These are phyloP conservation scores for Tenthredo scrophulariae DNA, from an alignment of 2,888 invertebrate genomes.

Conservation along the genomic window DNA sequence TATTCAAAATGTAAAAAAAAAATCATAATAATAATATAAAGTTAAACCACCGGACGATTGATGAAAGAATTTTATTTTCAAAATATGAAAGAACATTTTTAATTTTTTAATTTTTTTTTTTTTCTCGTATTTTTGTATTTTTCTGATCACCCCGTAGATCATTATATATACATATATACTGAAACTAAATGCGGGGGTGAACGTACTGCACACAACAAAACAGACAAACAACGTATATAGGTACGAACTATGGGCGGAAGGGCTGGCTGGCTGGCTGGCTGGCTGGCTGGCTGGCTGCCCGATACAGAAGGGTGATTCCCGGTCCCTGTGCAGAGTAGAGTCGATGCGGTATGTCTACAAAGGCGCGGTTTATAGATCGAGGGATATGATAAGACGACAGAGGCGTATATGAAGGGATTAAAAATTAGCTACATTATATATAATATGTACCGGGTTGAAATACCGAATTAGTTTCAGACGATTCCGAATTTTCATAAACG, in stretches of 20 bases:
- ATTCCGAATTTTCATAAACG: not conserved
- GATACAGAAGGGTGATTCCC: constrained; percentile 47
- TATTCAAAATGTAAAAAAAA: no score
- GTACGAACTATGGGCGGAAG: constrained; percentile 13
- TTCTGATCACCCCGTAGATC: constrained; percentile 23
- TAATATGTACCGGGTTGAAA: not conserved
- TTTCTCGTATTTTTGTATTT: not conserved
- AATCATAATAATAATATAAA: no score
- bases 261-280: constrained; percentile 30
- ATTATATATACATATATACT: not conserved
- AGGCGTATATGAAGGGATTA: not conserved
- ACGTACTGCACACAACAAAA: not conserved
- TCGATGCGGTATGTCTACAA: constrained; percentile 33
- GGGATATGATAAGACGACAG: not conserved
- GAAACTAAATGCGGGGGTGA: not conserved
- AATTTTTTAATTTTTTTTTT: not conserved
- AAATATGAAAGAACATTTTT: not conserved
- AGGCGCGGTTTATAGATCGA: constrained; percentile 49
- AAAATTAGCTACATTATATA: constrained; percentile 27
- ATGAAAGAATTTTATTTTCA: no score
- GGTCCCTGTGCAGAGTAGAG: not conserved
- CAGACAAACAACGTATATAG: not conserved
- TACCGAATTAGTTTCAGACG: not conserved
- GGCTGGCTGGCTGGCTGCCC: constrained; percentile 14
- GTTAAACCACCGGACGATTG: no score